Evolutionary conservation across 2,888 invertebrate genomes (phyloP).

Genomic region (Pollenia labialis): DNA sequence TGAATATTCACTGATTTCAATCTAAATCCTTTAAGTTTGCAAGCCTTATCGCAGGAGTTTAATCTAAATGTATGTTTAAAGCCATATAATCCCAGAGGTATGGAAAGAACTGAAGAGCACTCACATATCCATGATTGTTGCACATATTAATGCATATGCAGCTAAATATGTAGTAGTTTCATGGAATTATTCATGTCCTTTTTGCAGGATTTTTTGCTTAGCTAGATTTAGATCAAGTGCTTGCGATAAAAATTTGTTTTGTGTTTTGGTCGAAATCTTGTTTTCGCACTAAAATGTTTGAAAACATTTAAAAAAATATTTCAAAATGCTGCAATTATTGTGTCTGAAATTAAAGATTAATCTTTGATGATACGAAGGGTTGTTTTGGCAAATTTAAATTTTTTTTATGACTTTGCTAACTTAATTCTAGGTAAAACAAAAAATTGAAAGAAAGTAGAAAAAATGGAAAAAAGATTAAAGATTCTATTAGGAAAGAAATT

Average conservation of each 20-base stretch:
- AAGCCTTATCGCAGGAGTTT: conserved; percentile 1
- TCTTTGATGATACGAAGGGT: conserved; percentile 15
- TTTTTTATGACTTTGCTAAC: neutral
- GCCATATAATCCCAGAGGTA: neutral
- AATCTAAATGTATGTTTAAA: conserved; percentile 19
- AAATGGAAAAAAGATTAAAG: neutral
- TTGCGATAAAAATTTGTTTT: conserved; percentile 30
- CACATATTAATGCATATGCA: neutral
- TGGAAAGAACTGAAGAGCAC: neutral
- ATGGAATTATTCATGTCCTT: conserved; percentile 23
- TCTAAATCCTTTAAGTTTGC: conserved; percentile 60
- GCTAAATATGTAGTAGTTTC: neutral
- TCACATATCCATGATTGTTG: neutral
- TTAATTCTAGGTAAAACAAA: neutral
- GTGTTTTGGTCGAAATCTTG: neutral
- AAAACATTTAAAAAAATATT: neutral
- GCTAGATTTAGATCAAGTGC: conserved; percentile 30
- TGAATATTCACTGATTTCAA: conserved; percentile 56
- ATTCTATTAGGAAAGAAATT: neutral
- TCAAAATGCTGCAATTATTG: conserved; percentile 12
- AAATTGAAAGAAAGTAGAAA: neutral
- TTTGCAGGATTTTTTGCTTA: neutral
- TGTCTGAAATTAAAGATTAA: conserved; percentile 9
- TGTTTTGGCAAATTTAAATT: neutral
- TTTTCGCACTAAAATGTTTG: neutral